Conservation (phyloP, 1,140 invertebrate genomes). For the Heliconius hermathena region DNA sequence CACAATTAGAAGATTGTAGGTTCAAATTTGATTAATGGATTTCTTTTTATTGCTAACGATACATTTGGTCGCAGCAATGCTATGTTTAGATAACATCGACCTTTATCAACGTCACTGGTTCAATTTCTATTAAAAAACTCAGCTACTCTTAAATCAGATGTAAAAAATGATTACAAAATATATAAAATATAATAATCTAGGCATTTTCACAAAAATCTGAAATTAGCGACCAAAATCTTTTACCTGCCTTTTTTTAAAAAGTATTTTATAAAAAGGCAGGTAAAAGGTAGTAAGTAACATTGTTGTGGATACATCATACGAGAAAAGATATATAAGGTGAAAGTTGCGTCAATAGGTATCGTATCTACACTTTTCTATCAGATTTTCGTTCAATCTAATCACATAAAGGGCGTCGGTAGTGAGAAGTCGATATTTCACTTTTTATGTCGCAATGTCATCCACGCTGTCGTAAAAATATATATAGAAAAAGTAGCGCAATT, state of each 20-base stretch:
- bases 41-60: too few species aligned
- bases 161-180: too few species aligned
- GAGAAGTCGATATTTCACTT: constrained; percentile 74
- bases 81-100: too few species aligned
- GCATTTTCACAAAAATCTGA: too few species aligned
- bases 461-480: constrained; percentile 67
- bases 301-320: not conserved
- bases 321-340: constrained; percentile 16
- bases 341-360: constrained; percentile 19
- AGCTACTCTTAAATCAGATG: too few species aligned
- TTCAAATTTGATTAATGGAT: too few species aligned
- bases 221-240: not conserved
- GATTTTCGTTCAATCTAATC: constrained; percentile 72
- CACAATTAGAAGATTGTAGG: too few species aligned
- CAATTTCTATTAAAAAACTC: too few species aligned
- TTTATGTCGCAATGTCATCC: constrained; percentile 63
- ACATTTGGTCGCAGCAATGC: too few species aligned
- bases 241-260: too few species aligned
- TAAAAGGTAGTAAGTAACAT: constrained; percentile 9
- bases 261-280: not conserved
- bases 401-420: constrained; percentile 67
- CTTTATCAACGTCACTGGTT: too few species aligned
- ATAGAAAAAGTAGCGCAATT: constrained; percentile 53
- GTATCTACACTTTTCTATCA: constrained; percentile 52
- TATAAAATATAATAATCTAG: too few species aligned